Evolutionary conservation across 2,113 vertebrate genomes (phyloP).

Genomic region (Oryzias woworae): DNA sequence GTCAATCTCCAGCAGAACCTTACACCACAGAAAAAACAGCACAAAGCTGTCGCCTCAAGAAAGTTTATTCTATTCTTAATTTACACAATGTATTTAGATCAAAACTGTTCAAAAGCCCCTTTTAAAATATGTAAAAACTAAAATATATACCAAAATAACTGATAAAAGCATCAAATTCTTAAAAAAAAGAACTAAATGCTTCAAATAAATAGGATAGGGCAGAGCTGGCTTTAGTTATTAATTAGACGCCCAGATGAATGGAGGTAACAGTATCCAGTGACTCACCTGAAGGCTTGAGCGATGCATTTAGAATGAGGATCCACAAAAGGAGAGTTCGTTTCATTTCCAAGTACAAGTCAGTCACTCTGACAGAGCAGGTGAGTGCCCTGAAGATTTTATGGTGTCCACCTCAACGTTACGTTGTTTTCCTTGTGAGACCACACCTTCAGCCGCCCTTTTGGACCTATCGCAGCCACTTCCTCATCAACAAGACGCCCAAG

Average conservation of each 20-base stretch:
- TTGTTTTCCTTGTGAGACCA: conserved; percentile 20
- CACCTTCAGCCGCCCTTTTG: conserved; percentile 30
- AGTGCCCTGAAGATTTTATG: conserved; percentile 33
- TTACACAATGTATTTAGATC: no score
- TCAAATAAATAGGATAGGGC: conserved; percentile 8
- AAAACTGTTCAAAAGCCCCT: no score
- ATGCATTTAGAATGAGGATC: conserved; percentile 57
- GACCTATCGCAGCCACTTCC: conserved; percentile 46
- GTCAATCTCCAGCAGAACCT: no score
- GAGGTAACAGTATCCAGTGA: conserved; percentile 40
- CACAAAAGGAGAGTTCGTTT: conserved; percentile 48
- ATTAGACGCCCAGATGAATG: conserved; percentile 30
- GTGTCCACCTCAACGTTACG: conserved; percentile 26
- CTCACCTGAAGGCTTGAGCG: conserved; percentile 65
- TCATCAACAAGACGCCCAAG: conserved; percentile 22
- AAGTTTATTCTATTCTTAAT: no score
- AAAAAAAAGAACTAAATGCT: neutral
- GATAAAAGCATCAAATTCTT: neutral
- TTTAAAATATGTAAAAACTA: neutral
- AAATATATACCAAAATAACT: neutral
- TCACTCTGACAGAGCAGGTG: conserved; percentile 31
- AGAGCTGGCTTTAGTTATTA: conserved; percentile 51
- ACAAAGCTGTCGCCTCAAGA: no score
- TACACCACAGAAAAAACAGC: no score
- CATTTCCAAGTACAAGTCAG: conserved; percentile 55